Conservation (phyloP, 2,113 vertebrate genomes). For the Asarcornis scutulata region DNA sequence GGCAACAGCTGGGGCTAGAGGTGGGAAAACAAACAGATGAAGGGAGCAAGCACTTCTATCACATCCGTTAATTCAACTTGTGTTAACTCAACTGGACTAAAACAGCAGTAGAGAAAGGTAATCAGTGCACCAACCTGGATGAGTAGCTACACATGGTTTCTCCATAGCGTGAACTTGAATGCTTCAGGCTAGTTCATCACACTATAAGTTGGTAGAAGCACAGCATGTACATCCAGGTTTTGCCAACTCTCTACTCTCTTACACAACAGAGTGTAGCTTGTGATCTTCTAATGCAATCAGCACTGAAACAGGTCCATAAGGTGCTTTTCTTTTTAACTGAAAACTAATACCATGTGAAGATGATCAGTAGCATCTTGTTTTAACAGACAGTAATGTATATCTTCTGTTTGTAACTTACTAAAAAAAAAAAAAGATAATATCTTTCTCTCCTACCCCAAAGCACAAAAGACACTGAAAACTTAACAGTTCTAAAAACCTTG, state of each 20-base stretch:
- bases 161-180: neutral
- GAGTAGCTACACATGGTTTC: neutral
- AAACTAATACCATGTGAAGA: neutral
- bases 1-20: neutral
- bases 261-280: neutral
- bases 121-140: neutral
- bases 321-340: neutral
- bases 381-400: neutral
- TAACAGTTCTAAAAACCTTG: neutral
- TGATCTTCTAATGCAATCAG: neutral
- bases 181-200: slow-evolving; percentile 1
- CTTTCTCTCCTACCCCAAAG: neutral
- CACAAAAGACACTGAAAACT: neutral
- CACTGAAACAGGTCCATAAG: neutral
- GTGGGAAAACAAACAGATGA: neutral
- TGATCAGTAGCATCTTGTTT: neutral
- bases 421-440: neutral
- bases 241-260: neutral
- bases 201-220: neutral
- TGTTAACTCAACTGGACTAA: neutral
- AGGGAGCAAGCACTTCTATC: neutral
- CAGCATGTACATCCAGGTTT: neutral
- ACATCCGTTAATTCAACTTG: neutral
- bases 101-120: neutral
- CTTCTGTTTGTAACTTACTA: neutral